Percentiles rank a stretch among this genome's conserved stretches.
phyloP scores from a whole-genome alignment of 2,113 vertebrate genomes.

The Marmota monax region DNA sequence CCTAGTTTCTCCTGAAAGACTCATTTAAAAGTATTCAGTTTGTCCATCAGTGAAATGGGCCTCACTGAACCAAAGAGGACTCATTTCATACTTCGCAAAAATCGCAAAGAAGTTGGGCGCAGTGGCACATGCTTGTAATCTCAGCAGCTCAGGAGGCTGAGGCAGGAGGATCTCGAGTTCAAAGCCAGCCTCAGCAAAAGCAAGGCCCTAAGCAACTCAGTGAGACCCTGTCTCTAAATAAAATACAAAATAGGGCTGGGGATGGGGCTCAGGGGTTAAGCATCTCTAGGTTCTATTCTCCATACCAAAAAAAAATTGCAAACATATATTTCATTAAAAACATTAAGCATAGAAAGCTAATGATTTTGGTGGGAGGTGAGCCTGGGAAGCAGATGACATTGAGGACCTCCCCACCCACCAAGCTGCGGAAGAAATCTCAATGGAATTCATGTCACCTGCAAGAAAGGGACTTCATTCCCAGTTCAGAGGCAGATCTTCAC shows the following conservation, averaged over 20 bases:
- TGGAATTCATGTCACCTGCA: neutral
- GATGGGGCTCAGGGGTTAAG: neutral
- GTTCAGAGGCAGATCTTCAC: constrained; percentile 37
- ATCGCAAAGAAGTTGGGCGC: neutral
- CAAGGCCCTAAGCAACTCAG: too few relatives aligned
- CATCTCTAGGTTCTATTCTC: too few relatives aligned
- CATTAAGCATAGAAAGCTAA: neutral
- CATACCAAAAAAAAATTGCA: neutral
- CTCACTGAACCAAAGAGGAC: neutral
- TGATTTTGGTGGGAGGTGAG: neutral
- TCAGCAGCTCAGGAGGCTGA: neutral
- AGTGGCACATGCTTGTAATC: neutral
- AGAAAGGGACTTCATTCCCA: neutral
- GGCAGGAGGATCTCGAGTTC: neutral
- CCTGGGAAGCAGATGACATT: neutral
- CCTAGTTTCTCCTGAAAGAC: neutral
- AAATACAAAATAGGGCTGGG: too few relatives aligned
- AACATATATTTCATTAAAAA: constrained; percentile 28
- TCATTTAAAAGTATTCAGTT: constrained; percentile 31
- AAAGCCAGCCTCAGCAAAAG: neutral
- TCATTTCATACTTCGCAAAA: constrained; percentile 6
- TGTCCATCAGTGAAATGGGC: constrained; percentile 54
- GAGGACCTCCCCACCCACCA: neutral
- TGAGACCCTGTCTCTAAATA: neutral
- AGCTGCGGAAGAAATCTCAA: neutral